A percentile compares a stretch with the other conserved stretches of the same genome.
These are phyloP conservation scores for Gasteruption jaculator DNA, from an alignment of 2,888 invertebrate genomes.

Conservation along the genomic window DNA sequence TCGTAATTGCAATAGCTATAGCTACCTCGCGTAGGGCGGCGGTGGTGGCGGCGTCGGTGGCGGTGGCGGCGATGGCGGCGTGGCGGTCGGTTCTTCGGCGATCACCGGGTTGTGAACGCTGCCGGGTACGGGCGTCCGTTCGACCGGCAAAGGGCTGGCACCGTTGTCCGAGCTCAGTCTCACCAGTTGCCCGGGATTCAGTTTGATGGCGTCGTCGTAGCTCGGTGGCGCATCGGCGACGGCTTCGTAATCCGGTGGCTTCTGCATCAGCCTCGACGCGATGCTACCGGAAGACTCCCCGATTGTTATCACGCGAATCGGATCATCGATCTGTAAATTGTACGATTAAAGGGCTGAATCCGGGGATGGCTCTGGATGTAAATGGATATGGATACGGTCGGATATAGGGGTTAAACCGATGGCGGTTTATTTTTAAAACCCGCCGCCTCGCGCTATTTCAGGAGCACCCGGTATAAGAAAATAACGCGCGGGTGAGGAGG, in stretches of 20 bases:
- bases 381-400: no score
- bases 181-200: constrained; percentile 59
- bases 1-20: constrained; percentile 3
- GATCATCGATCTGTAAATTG: constrained; percentile 64
- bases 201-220: constrained; percentile 69
- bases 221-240: constrained; percentile 67
- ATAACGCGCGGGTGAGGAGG: no score
- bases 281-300: constrained; percentile 55
- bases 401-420: no score
- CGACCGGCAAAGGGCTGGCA: constrained; percentile 24
- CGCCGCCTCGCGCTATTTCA: no score
- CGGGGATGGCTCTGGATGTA: no score
- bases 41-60: constrained; percentile 45
- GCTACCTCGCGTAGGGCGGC: constrained; percentile 47
- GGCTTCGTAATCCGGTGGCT: constrained; percentile 70
- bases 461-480: no score
- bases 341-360: no score
- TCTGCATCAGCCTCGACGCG: constrained; percentile 65
- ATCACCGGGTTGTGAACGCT: constrained; percentile 30
- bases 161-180: constrained; percentile 34
- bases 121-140: constrained; percentile 28
- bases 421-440: no score
- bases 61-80: constrained; percentile 43
- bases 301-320: constrained; percentile 64
- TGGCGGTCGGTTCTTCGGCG: constrained; percentile 32